These are phyloP conservation scores for Phenganax stokvisi DNA, from an alignment of 92 coral and sea anemone genomes.

Conservation along the genomic window DNA sequence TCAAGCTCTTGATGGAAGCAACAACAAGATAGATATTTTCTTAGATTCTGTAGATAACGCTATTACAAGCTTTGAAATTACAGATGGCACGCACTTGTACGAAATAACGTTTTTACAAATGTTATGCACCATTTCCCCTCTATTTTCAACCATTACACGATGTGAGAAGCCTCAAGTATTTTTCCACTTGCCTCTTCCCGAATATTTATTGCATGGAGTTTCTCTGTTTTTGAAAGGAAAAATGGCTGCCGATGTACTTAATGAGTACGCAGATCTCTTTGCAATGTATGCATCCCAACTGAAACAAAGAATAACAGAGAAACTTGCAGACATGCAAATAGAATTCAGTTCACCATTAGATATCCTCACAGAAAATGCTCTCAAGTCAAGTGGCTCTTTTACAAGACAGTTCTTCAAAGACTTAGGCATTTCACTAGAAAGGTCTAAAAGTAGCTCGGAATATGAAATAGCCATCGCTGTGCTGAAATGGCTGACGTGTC, in stretches of 20 bases:
- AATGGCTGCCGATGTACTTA: conserved; percentile 3
- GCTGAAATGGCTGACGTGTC: conserved; percentile 1
- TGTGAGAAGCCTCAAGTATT: background rate
- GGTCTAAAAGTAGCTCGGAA: background rate
- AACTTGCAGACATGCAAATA: background rate
- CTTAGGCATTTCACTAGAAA: background rate
- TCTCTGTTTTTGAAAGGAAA: conserved; percentile 11
- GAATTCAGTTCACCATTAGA: conserved; percentile 27
- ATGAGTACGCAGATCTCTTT: conserved; percentile 1
- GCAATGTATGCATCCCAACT: background rate
- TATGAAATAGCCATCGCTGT: background rate
- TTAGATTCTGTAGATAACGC: background rate
- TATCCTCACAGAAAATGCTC: background rate
- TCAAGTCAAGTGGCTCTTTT: conserved; percentile 7
- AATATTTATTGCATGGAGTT: conserved; percentile 20
- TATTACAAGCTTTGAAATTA: background rate
- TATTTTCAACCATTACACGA: conserved; percentile 14
- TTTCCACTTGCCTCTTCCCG: conserved; percentile 31
- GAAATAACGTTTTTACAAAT: conserved; percentile 13
- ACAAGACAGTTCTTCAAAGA: conserved; percentile 18
- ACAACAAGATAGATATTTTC: no score
- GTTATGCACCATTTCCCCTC: conserved; percentile 4
- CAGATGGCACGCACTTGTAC: conserved; percentile 19
- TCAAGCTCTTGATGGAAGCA: background rate
- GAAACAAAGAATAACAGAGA: background rate